Percentiles rank a stretch among this genome's conserved stretches.
phyloP scores from a whole-genome alignment of 1,140 invertebrate genomes.

The Cherax destructor region DNA sequence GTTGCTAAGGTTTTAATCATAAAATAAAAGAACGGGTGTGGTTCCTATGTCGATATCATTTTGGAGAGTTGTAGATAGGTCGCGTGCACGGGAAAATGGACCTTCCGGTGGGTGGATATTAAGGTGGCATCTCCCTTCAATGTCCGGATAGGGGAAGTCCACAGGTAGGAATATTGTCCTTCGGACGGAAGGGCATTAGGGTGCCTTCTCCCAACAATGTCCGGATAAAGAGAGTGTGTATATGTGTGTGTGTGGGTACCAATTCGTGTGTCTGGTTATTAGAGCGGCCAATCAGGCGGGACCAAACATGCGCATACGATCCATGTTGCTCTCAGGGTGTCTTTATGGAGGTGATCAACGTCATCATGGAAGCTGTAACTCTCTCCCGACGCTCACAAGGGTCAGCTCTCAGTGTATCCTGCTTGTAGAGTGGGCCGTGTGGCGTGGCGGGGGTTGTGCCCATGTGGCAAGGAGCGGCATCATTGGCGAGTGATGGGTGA shows the following conservation, averaged over 20 bases:
- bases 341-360: slow-evolving; percentile 34
- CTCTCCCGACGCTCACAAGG: neutral
- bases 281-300: slow-evolving; percentile 44
- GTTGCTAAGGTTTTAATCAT: too few species aligned
- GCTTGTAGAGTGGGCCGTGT: neutral
- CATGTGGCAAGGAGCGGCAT: neutral
- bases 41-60: too few species aligned
- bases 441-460: neutral
- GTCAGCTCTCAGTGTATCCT: neutral
- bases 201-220: neutral
- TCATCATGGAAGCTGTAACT: neutral
- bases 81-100: too few species aligned
- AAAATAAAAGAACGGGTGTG: too few species aligned
- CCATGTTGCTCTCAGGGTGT: slow-evolving; percentile 29
- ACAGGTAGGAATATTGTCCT: too few species aligned
- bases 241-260: slow-evolving; percentile 10
- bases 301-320: slow-evolving; percentile 52
- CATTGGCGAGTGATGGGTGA: slow-evolving; percentile 49
- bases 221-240: too few species aligned
- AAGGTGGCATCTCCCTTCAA: too few species aligned
- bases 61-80: too few species aligned
- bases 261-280: slow-evolving; percentile 42
- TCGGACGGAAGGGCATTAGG: neutral
- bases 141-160: too few species aligned
- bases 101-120: too few species aligned